Percentiles rank a stretch among this genome's conserved stretches.
Evolutionary conservation across 2,113 vertebrate species (phyloP).

Genomic region (Epinephelus moara): DNA sequence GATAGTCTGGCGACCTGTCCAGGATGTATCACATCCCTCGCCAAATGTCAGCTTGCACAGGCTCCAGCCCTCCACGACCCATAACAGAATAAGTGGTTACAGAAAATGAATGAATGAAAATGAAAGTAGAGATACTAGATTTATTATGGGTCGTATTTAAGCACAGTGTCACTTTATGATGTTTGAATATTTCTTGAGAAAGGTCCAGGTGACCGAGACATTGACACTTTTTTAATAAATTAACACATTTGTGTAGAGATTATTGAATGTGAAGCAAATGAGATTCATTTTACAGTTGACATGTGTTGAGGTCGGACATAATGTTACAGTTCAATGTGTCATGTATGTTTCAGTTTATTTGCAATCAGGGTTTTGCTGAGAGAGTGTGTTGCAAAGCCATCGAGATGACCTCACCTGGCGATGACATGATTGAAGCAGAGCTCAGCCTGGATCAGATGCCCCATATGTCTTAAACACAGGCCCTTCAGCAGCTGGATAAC

Average conservation of each 20-base stretch:
- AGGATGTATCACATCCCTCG: no score
- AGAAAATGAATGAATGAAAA: no score
- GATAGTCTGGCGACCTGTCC: no score
- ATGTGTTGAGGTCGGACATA: not conserved
- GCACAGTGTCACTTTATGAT: not conserved
- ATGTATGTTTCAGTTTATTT: not conserved
- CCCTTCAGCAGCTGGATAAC: constrained; percentile 84
- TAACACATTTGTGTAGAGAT: not conserved
- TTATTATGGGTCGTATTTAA: no score
- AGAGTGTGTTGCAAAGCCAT: not conserved
- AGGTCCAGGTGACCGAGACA: no score
- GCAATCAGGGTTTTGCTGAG: not conserved
- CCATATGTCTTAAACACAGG: constrained; percentile 80
- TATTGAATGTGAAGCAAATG: not conserved
- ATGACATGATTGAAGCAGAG: constrained; percentile 79
- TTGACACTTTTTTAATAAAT: no score
- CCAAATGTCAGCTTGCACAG: no score
- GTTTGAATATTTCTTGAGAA: no score
- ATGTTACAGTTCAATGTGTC: not conserved
- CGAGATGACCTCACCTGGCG: constrained; percentile 66
- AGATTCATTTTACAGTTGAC: not conserved
- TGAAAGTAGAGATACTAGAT: no score
- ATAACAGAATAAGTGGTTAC: no score
- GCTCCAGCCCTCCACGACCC: no score
- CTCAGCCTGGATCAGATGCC: constrained; percentile 74